These are phyloP conservation scores for Polydrusus cervinus DNA, from an alignment of 2,888 invertebrate genomes.

Conservation along the genomic window DNA sequence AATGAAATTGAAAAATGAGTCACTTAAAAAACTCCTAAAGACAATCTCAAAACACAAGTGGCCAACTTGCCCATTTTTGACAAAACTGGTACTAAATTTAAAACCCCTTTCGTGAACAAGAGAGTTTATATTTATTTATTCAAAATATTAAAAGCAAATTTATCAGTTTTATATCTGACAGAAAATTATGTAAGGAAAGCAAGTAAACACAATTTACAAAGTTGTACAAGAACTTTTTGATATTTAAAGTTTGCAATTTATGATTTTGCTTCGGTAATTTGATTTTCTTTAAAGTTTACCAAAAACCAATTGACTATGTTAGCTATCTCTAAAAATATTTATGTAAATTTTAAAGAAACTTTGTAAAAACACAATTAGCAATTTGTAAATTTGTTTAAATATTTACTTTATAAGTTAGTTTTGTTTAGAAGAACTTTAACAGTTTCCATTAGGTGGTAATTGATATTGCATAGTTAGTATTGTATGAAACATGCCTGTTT, in stretches of 20 bases:
- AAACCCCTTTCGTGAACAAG: too few species aligned
- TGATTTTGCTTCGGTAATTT: slow-evolving; percentile 8
- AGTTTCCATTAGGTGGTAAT: too few species aligned
- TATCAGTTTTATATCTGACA: not conserved
- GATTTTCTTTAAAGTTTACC: not conserved
- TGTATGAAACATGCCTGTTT: too few species aligned
- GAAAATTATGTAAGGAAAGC: not conserved
- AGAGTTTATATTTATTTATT: not conserved
- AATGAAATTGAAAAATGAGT: too few species aligned
- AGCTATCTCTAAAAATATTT: not conserved
- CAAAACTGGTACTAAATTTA: too few species aligned
- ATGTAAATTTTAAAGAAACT: not conserved
- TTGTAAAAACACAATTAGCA: not conserved
- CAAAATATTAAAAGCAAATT: not conserved
- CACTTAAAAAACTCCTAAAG: too few species aligned
- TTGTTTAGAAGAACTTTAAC: too few species aligned
- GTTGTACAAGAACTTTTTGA: slow-evolving; percentile 5
- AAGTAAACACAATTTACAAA: not conserved
- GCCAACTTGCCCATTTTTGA: too few species aligned
- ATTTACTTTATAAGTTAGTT: too few species aligned
- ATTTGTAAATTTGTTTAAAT: not conserved
- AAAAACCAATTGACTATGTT: not conserved
- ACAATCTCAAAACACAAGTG: too few species aligned
- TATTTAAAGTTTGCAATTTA: not conserved
- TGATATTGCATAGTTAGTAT: too few species aligned